Conservation (phyloP, 2,888 invertebrate genomes). For the Trichopria drosophilae region DNA sequence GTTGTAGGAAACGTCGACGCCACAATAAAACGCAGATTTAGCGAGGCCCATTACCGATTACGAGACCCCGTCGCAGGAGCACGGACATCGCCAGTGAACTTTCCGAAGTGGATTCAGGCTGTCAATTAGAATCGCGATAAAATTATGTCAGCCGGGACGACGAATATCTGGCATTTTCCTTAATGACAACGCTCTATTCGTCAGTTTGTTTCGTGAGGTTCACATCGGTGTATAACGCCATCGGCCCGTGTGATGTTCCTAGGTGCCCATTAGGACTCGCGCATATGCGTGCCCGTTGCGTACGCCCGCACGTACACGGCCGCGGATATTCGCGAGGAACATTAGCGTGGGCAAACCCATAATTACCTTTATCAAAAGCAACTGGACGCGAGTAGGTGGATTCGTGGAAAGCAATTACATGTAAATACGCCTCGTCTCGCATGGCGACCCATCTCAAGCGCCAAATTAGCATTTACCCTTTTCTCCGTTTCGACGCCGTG, state of each 20-base stretch:
- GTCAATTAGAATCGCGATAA: too few relatives aligned
- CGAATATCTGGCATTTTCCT: too few relatives aligned
- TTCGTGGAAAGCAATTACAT: slow-evolving; percentile 55
- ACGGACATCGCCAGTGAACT: too few relatives aligned
- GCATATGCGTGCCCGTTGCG: neutral
- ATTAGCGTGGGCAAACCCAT: slow-evolving; percentile 51
- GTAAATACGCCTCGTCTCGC: slow-evolving; percentile 51
- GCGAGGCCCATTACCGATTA: too few relatives aligned
- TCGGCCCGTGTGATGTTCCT: too few relatives aligned
- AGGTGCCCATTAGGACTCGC: too few relatives aligned
- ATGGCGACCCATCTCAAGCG: slow-evolving; percentile 48
- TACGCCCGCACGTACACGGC: neutral
- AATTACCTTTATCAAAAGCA: slow-evolving; percentile 54
- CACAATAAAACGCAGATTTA: too few relatives aligned
- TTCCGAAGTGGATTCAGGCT: too few relatives aligned
- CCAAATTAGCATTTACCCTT: slow-evolving; percentile 47
- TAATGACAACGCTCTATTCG: slow-evolving; percentile 30
- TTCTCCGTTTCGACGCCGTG: slow-evolving; percentile 37
- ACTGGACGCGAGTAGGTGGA: slow-evolving; percentile 52
- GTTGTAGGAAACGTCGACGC: too few relatives aligned
- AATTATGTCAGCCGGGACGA: too few relatives aligned
- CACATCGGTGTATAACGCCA: too few relatives aligned
- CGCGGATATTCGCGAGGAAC: slow-evolving; percentile 44
- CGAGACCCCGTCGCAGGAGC: too few relatives aligned
- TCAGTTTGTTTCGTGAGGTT: slow-evolving; percentile 28